These are phyloP conservation scores for Larimichthys polyactis DNA, from an alignment of 2,113 vertebrate species.

Conservation along the genomic window DNA sequence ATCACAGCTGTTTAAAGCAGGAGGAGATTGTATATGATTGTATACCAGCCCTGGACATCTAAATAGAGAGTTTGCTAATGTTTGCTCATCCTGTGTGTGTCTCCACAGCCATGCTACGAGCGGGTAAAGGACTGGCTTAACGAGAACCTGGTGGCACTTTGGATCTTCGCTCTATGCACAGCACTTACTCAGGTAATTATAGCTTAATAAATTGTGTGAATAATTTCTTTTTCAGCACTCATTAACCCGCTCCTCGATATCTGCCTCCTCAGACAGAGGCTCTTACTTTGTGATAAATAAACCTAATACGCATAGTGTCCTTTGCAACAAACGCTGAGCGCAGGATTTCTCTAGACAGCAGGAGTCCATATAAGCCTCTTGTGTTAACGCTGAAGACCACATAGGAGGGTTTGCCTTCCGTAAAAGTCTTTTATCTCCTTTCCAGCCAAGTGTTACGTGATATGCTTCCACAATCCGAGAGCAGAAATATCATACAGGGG, in stretches of 20 bases:
- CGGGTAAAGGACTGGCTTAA: constrained; percentile 97
- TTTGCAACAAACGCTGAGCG: constrained; percentile 19
- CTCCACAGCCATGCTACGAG: constrained; percentile 94
- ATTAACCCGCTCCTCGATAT: constrained; percentile 29
- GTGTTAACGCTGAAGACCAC: constrained; percentile 41
- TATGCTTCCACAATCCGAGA: constrained; percentile 36
- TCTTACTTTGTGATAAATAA: constrained; percentile 49
- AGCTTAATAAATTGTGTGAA: constrained; percentile 5
- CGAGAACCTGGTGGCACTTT: constrained; percentile 95
- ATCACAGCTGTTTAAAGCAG: not conserved
- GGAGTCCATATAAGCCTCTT: constrained; percentile 34
- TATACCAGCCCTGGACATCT: not conserved
- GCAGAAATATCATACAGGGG: constrained; percentile 22
- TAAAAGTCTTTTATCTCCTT: constrained; percentile 59
- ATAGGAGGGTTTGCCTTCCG: constrained; percentile 46
- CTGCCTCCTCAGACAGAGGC: constrained; percentile 13
- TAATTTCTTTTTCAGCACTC: not conserved
- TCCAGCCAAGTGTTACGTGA: constrained; percentile 52
- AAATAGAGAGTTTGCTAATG: not conserved
- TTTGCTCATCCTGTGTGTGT: constrained; percentile 49
- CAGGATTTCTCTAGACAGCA: constrained; percentile 34
- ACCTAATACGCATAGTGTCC: constrained; percentile 13
- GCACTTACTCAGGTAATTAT: constrained; percentile 90
- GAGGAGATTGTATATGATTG: not conserved
- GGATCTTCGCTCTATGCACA: constrained; percentile 95